Base-by-base conservation (phyloP, 2,113 vertebrate genomes). In the Triplophysa dalaica region DNA sequence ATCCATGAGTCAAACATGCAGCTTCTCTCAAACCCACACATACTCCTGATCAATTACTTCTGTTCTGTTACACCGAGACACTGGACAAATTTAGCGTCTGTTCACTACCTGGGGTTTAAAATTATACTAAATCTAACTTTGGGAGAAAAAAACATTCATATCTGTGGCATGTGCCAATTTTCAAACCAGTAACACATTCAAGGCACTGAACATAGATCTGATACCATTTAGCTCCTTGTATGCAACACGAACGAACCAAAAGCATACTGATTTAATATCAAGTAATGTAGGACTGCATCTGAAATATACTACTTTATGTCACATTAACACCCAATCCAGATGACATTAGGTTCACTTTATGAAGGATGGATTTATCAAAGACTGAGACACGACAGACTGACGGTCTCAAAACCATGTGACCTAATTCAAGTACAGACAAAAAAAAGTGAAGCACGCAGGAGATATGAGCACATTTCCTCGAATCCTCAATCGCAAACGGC, bases 181-280 rank as follows among this genome's bases (percentile, higher is more conserved):
- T 65, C 12, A 58, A 48, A 76, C 43, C 21, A 79, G 61, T 6
- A 26, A 63, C 26, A 26, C 45, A 63, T 22, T 84, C 56, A 84
- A 84, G 81, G 79, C 69, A 73, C 63, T 60, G 63, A 75, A 68
- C 14, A 45, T 45, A 68, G 48, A 72, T 63, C 78, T 24, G 67
- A 80, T 38, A 33, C 77, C 52, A 70, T 72, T 67, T 29, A 75
- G 9, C 60, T 45, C 21, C 19, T 29, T 24, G 50, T 52, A 3
- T 52, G 50, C 50, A 52, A 52, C 14, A 52, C 16, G 4, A 52
- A 52, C 6, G 50, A 16, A 52, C 50, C 43, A 45, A 12, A 45
- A 45, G 11, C 14, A 52, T 52, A 17, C 4, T 5, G 14, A 52
- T 52, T 52, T 52, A 16, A 52, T 52, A 13, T 45, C 43, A 45